These are phyloP conservation scores for Lepidocyrtinus sp. DNA, from an alignment of 2,888 invertebrate genomes.

Conservation along the genomic window DNA sequence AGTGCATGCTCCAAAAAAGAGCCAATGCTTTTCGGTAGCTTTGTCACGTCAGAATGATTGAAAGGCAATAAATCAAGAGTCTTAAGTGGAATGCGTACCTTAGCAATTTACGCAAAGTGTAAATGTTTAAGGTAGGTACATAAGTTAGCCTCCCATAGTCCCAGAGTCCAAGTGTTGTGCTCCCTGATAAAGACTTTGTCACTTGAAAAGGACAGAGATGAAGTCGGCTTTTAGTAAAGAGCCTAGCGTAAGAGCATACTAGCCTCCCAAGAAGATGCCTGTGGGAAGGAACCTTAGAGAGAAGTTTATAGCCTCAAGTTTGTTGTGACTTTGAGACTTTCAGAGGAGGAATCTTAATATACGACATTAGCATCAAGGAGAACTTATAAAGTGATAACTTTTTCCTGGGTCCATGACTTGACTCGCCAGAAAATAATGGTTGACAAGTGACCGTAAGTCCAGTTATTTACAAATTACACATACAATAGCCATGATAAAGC, in stretches of 20 bases:
- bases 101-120: not conserved
- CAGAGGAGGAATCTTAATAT: constrained; percentile 9
- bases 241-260: not conserved
- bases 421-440: constrained; percentile 49
- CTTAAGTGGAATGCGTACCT: not conserved
- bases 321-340: not conserved
- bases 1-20: not conserved
- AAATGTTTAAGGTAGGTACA: too few relatives aligned
- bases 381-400: constrained; percentile 37
- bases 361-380: constrained; percentile 32
- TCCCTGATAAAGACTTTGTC: too few relatives aligned
- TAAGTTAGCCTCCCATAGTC: too few relatives aligned
- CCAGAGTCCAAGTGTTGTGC: too few relatives aligned
- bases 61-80: constrained; percentile 54
- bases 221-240: constrained; percentile 26
- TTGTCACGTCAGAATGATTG: constrained; percentile 50
- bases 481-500: constrained; percentile 24
- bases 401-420: too few relatives aligned
- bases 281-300: not conserved
- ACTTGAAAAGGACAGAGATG: constrained; percentile 19
- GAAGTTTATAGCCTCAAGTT: constrained; percentile 8
- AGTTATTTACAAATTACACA: constrained; percentile 58
- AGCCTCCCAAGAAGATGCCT: constrained; percentile 46
- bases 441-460: constrained; percentile 58
- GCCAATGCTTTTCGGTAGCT: constrained; percentile 43